Percentiles rank a stretch among this genome's conserved stretches.
phyloP scores from a whole-genome alignment of 2,888 invertebrate species.

The Nasonia oneida region DNA sequence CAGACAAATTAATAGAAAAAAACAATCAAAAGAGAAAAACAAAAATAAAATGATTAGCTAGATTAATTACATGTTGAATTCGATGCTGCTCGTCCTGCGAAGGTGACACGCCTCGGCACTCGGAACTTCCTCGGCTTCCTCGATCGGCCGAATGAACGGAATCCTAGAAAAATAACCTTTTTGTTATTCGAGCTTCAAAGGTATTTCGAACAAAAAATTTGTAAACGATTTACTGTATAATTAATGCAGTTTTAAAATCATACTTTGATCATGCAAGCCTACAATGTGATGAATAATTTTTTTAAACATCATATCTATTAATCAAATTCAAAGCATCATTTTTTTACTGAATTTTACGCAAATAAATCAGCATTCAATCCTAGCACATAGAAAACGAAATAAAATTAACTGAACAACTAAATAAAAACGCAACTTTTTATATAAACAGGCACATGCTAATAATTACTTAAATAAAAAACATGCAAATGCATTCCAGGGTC shows the following conservation, averaged over 20 bases:
- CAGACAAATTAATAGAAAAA: constrained; percentile 26
- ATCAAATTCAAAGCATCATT: not conserved
- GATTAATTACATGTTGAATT: constrained; percentile 75
- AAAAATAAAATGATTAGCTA: not conserved
- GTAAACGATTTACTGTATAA: not conserved
- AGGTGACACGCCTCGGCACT: constrained; percentile 74
- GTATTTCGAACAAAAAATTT: not conserved
- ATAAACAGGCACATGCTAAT: not conserved
- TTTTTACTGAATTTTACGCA: not conserved
- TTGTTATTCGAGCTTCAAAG: not conserved
- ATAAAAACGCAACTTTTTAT: not conserved
- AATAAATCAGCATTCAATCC: not conserved
- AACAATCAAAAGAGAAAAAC: constrained; percentile 30
- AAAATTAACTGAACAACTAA: not conserved
- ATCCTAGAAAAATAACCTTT: constrained; percentile 47
- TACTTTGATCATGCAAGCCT: not conserved
- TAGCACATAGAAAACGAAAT: not conserved
- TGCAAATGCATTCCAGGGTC: not conserved
- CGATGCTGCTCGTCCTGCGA: constrained; percentile 73
- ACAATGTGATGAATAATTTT: not conserved
- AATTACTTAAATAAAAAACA: not conserved
- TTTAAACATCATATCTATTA: not conserved
- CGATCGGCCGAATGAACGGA: constrained; percentile 70
- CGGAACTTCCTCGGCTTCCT: constrained; percentile 74
- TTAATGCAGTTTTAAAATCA: not conserved